A percentile compares a stretch with the other conserved stretches of the same genome.
Evolutionary conservation across 2,888 invertebrate species (phyloP).

Genomic region (Synergus umbraculus): DNA sequence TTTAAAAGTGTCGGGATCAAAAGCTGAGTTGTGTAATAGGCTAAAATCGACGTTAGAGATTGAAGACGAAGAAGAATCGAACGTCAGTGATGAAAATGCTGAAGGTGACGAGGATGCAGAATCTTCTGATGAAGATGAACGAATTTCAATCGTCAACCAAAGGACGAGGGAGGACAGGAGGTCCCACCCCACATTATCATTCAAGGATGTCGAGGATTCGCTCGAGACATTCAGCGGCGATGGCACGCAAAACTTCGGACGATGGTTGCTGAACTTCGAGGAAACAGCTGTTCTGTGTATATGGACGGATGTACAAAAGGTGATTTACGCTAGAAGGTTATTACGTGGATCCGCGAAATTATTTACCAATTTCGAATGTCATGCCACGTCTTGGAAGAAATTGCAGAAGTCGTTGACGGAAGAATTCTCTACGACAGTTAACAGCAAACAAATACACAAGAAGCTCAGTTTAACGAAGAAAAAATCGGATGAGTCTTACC

Average conservation of each 20-base stretch:
- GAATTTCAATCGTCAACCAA: not conserved
- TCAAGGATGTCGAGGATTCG: conserved; percentile 31
- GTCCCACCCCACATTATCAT: not conserved
- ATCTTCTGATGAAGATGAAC: too few species aligned
- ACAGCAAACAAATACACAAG: conserved; percentile 48
- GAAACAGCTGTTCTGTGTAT: conserved; percentile 51
- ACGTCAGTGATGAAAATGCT: too few species aligned
- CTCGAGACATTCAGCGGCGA: conserved; percentile 43
- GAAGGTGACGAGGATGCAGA: too few species aligned
- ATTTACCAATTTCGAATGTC: conserved; percentile 47
- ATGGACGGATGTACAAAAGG: conserved; percentile 52
- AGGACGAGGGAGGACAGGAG: not conserved
- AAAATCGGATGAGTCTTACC: conserved; percentile 45
- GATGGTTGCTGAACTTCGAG: conserved; percentile 56
- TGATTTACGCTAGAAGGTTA: conserved; percentile 54
- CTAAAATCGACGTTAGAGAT: too few species aligned
- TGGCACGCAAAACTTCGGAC: conserved; percentile 48
- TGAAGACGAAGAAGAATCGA: too few species aligned
- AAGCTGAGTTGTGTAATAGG: too few species aligned
- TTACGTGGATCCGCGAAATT: conserved; percentile 54
- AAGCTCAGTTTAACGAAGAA: conserved; percentile 44
- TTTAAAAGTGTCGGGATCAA: too few species aligned
- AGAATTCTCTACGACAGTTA: conserved; percentile 48
- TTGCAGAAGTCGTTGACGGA: conserved; percentile 46
- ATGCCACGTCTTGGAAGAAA: conserved; percentile 46